A percentile compares a stretch with the other conserved stretches of the same genome.
These are phyloP conservation scores for Andricus quercusramuli DNA, from an alignment of 2,888 invertebrate genomes.

Conservation along the genomic window DNA sequence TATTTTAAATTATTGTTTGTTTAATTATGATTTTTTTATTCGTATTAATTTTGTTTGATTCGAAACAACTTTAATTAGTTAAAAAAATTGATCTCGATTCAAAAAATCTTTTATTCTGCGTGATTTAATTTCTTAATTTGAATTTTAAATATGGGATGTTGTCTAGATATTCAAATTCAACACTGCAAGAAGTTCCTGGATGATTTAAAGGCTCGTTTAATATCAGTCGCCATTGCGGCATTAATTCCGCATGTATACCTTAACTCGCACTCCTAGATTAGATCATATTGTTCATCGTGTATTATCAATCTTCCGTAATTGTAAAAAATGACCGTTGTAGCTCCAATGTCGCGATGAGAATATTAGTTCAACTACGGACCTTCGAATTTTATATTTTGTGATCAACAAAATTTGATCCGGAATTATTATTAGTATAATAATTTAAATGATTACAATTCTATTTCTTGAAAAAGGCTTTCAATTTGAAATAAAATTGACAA, in stretches of 20 bases:
- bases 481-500: not conserved
- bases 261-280: constrained; percentile 26
- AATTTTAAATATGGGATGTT: not conserved
- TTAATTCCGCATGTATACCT: constrained; percentile 32
- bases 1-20: no score
- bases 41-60: not conserved
- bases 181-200: not conserved
- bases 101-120: not conserved
- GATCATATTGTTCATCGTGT: constrained; percentile 27
- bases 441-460: not conserved
- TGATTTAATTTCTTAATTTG: not conserved
- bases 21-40: no score
- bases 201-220: constrained; percentile 23
- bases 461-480: not conserved
- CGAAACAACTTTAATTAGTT: no score
- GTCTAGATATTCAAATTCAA: not conserved
- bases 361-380: not conserved
- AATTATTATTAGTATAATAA: not conserved
- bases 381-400: not conserved
- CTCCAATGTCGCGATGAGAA: constrained; percentile 1
- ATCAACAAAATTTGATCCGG: not conserved
- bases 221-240: constrained; percentile 1
- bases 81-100: not conserved
- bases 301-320: constrained; percentile 38
- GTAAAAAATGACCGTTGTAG: constrained; percentile 19